phyloP scores from a whole-genome alignment of 2,888 invertebrate species.

The Rotaria socialis region DNA sequence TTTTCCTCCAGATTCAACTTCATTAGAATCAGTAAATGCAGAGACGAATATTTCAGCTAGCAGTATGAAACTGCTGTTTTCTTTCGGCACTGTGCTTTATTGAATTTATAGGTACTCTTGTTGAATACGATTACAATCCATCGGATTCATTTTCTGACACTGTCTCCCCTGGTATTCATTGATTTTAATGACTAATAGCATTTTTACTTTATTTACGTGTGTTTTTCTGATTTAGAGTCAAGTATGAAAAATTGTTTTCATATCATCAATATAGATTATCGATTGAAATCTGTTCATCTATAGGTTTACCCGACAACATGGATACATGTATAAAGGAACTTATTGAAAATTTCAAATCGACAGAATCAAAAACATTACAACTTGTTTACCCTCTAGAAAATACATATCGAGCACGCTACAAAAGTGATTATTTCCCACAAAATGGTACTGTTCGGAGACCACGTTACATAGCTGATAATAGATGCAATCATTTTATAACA shows the following conservation, averaged over 20 bases:
- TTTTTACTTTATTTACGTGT: no score
- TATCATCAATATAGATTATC: background rate
- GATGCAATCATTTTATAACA: background rate
- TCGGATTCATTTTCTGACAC: background rate
- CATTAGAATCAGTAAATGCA: no score
- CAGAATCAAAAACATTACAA: background rate
- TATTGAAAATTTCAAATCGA: background rate
- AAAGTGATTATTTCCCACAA: conserved; percentile 35
- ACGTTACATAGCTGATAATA: background rate
- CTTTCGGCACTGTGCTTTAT: no score
- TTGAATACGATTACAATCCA: background rate
- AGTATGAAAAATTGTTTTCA: background rate
- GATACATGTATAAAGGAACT: background rate
- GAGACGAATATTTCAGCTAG: no score
- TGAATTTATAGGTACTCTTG: background rate
- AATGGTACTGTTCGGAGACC: background rate
- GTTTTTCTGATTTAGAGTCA: no score
- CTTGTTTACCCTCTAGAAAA: background rate
- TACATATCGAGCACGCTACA: background rate
- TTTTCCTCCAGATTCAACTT: no score
- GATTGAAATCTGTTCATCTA: background rate
- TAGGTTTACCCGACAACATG: background rate
- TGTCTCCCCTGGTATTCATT: background rate
- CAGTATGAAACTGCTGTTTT: no score
- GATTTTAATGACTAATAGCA: background rate